These are phyloP conservation scores for Conistra vaccinii DNA, from an alignment of 2,888 invertebrate genomes.

Conservation along the genomic window DNA sequence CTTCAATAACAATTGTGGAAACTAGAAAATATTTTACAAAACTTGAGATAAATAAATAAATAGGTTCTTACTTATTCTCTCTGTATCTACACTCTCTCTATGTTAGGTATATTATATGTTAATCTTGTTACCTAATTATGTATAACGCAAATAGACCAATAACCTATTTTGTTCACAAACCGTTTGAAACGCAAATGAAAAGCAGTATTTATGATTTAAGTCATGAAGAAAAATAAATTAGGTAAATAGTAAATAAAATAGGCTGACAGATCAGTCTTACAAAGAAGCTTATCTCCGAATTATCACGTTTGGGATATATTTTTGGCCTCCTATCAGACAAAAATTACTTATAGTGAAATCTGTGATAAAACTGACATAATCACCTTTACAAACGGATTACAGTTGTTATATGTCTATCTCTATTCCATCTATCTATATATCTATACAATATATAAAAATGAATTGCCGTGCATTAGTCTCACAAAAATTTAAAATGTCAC, in stretches of 20 bases:
- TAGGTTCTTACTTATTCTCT: neutral
- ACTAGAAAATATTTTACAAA: neutral
- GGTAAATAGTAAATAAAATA: no score
- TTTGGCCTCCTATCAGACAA: constrained; percentile 4
- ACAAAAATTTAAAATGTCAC: no score
- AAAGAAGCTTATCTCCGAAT: neutral
- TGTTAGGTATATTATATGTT: no score
- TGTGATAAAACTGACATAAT: constrained; percentile 24
- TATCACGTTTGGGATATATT: constrained; percentile 4
- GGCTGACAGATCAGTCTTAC: neutral
- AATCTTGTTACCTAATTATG: neutral
- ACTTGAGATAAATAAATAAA: accelerated
- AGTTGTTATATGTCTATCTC: neutral
- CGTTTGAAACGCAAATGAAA: neutral
- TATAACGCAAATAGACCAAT: neutral
- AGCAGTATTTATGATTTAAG: no score
- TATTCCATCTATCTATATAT: no score
- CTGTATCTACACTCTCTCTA: neutral
- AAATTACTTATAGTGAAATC: neutral
- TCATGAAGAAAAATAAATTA: no score
- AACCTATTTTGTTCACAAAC: neutral
- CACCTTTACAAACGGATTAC: constrained; percentile 9
- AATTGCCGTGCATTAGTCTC: no score
- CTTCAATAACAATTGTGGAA: neutral
- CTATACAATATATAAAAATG: no score